A percentile compares a stretch with the other conserved stretches of the same genome.
Conservation (phyloP, 2,113 vertebrate species). For the Cyphomyrus discorhynchus region DNA sequence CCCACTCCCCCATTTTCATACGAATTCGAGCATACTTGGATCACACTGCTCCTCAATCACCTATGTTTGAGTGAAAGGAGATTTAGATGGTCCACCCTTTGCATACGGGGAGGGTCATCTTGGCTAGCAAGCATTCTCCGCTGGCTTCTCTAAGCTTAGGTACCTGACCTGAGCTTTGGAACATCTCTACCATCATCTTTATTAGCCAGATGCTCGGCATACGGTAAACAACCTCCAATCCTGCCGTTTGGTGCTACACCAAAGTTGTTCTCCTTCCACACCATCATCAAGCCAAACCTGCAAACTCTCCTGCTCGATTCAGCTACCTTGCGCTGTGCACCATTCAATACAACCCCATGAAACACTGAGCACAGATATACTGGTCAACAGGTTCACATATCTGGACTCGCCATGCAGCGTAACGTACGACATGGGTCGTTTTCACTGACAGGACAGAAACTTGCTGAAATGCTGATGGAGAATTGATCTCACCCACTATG, state of each 20-base stretch:
- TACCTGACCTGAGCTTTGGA: not conserved
- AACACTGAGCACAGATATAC: not conserved
- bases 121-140: not conserved
- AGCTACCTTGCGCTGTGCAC: not conserved
- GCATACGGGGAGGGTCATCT: not conserved
- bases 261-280: not conserved
- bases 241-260: not conserved
- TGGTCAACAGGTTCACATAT: not conserved
- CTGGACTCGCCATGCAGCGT: not conserved
- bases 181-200: not conserved
- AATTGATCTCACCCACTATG: constrained; percentile 21
- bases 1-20: not conserved
- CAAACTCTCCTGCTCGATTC: not conserved
- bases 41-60: not conserved
- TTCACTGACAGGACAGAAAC: not conserved
- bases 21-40: not conserved
- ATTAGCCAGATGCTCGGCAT: not conserved
- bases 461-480: not conserved
- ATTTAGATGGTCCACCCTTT: not conserved
- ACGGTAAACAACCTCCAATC: not conserved
- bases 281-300: not conserved
- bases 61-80: not conserved
- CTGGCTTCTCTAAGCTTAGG: not conserved
- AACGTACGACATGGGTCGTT: not conserved
- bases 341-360: not conserved